Percentiles rank a stretch among this genome's conserved stretches.
These are phyloP conservation scores for Oxytorus armatus DNA, from an alignment of 2,888 invertebrate genomes.

Conservation along the genomic window DNA sequence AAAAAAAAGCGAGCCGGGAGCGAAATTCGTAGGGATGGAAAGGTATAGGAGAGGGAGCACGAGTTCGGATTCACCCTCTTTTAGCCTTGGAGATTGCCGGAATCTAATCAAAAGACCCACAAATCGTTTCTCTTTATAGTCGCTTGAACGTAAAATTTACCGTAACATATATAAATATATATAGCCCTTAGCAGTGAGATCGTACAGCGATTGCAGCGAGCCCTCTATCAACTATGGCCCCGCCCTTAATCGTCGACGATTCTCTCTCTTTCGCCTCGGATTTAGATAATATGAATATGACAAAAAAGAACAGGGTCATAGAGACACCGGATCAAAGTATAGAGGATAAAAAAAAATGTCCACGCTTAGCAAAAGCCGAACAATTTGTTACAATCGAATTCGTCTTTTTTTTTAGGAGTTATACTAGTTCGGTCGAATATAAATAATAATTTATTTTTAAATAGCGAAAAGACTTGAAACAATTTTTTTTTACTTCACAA, in stretches of 20 bases:
- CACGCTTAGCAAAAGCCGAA: background rate
- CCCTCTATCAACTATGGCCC: conserved; percentile 15
- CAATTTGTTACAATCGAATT: background rate
- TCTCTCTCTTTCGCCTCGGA: conserved; percentile 6
- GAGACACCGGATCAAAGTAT: background rate
- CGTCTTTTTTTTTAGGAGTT: no score
- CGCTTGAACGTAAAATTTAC: conserved; percentile 13
- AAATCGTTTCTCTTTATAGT: conserved; percentile 52
- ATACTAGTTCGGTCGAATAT: no score
- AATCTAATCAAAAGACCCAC: conserved; percentile 59
- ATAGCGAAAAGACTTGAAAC: no score
- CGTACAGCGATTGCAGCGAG: conserved; percentile 14
- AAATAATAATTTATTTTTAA: no score
- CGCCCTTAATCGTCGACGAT: background rate
- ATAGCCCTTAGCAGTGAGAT: background rate
- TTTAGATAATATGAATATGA: conserved; percentile 32
- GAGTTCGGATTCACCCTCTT: conserved; percentile 53
- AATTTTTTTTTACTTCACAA: no score
- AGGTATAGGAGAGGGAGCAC: background rate
- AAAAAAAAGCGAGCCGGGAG: conserved; percentile 17
- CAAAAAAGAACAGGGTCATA: no score
- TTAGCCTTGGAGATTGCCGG: conserved; percentile 40
- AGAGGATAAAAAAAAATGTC: background rate
- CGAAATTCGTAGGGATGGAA: conserved; percentile 17
- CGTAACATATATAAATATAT: conserved; percentile 27